These are phyloP conservation scores for Himalopsyche anomala DNA, from an alignment of 2,888 invertebrate genomes.

Conservation along the genomic window DNA sequence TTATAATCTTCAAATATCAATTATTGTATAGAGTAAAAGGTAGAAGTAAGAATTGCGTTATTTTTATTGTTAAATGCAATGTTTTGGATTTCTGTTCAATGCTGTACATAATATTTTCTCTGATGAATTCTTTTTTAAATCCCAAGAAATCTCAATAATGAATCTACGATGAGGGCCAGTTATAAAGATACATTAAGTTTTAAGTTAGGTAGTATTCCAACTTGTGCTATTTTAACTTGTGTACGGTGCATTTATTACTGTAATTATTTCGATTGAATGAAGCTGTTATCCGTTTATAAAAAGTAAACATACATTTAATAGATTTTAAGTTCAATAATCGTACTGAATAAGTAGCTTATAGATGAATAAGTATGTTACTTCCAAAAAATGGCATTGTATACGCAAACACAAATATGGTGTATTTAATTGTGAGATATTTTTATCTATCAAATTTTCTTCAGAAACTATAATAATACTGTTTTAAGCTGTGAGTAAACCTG, in stretches of 20 bases:
- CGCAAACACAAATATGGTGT: background rate
- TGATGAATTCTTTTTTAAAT: constrained; percentile 54
- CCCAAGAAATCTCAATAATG: constrained; percentile 61
- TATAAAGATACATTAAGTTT: constrained; percentile 51
- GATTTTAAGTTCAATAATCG: constrained; percentile 13
- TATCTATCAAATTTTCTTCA: background rate
- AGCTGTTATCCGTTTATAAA: constrained; percentile 53
- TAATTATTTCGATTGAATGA: constrained; percentile 42
- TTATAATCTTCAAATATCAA: background rate
- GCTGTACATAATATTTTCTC: too few relatives aligned
- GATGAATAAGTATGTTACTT: constrained; percentile 26
- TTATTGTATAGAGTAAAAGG: constrained; percentile 4
- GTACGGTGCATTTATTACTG: constrained; percentile 57
- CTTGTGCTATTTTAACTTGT: constrained; percentile 49
- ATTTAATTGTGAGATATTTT: background rate
- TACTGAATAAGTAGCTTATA: constrained; percentile 18
- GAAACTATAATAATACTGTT: background rate
- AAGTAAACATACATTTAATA: background rate
- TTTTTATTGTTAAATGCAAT: too few relatives aligned
- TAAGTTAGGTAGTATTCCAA: constrained; percentile 39
- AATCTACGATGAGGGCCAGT: constrained; percentile 64
- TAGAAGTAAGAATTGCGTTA: background rate
- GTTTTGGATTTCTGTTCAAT: too few relatives aligned
- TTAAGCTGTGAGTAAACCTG: background rate
- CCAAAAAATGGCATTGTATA: constrained; percentile 29